Base-by-base conservation (phyloP, 2,113 vertebrate species). In the Cyprinodon variegatus region DNA sequence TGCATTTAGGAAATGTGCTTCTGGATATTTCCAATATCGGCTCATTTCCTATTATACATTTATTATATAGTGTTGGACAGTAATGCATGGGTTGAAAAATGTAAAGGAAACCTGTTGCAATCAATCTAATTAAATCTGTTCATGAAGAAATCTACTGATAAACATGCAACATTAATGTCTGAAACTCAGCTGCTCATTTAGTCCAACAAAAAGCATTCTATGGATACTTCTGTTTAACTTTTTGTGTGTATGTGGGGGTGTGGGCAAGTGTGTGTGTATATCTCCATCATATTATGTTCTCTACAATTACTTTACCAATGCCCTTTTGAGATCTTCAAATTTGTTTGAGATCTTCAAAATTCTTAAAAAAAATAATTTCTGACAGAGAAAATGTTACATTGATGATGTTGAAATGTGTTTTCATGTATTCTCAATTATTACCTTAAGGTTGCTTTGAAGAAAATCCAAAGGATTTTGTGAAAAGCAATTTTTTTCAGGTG, bases 401-500 rank as follows among this genome's bases (percentile, higher is more conserved):
- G 9, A 57, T 9, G 50, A 57, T 57, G 17, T 4, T 4, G 17
- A n/a, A 57, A 8, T n/a, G 20, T n/a, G 20, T 20, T n/a, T 15
- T 57, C 50, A 57, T 4, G 2, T 57, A 57, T 57, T 57, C 50
- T 2, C 50, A 57, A 20, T 57, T 57, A n/a, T 57, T 20, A 57
- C 50, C 13, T 14, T 37, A 62, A 37, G 29, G 61, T 14, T 13
- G 36, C 17, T 72, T 61, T 20, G 43, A 70, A 72, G 61, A 53
- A 39, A 40, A 0, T 9, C 41, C 43, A 60, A 20, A 41, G 66
- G 69, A 78, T 83, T 78, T 77, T 57, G 74, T 6, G 1, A n/a
- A 17, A 83, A 81, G 83, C 69, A 17, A 63, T 78, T 87, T 81
- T 81, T 70, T 77, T 75, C 48, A 29, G 81, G 72, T 72, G 69